Evolutionary conservation across 2,797 vertebrate species (phyloP).

Genomic region (Hydrolagus colliei): DNA sequence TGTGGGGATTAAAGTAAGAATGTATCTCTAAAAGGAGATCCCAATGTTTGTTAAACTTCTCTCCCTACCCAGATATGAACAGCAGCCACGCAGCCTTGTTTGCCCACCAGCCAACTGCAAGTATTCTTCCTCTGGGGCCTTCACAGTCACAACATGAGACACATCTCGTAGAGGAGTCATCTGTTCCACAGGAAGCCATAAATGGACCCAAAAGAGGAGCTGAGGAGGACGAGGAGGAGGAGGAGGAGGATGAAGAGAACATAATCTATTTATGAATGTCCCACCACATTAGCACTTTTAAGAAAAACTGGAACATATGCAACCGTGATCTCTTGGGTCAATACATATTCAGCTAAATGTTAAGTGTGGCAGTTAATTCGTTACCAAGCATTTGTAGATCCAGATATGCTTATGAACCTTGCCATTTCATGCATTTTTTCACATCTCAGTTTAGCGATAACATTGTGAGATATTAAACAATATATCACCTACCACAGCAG

Average conservation of each 20-base stretch:
- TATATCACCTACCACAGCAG: slow-evolving; percentile 21
- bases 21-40: neutral
- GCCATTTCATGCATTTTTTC: slow-evolving; percentile 26
- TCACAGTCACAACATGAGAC: slow-evolving; percentile 32
- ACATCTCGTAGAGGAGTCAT: slow-evolving; percentile 48
- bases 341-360: slow-evolving; percentile 19
- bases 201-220: slow-evolving; percentile 54
- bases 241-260: slow-evolving; percentile 45
- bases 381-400: slow-evolving; percentile 9
- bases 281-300: slow-evolving; percentile 14
- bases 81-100: slow-evolving; percentile 47
- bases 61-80: slow-evolving; percentile 56
- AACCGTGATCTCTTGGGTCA: slow-evolving; percentile 20
- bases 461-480: slow-evolving; percentile 20
- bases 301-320: slow-evolving; percentile 25
- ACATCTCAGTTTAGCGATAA: slow-evolving; percentile 30
- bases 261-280: slow-evolving; percentile 62
- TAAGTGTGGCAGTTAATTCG: slow-evolving; percentile 17
- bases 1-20: too few relatives aligned
- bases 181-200: slow-evolving; percentile 57
- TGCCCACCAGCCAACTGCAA: slow-evolving; percentile 12
- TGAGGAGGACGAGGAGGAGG: slow-evolving; percentile 44
- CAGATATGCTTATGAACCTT: slow-evolving; percentile 28
- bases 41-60: slow-evolving; percentile 1
- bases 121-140: slow-evolving; percentile 40